Evolutionary conservation across 2,113 vertebrate genomes (phyloP).

Genomic region (Eublepharis macularius): DNA sequence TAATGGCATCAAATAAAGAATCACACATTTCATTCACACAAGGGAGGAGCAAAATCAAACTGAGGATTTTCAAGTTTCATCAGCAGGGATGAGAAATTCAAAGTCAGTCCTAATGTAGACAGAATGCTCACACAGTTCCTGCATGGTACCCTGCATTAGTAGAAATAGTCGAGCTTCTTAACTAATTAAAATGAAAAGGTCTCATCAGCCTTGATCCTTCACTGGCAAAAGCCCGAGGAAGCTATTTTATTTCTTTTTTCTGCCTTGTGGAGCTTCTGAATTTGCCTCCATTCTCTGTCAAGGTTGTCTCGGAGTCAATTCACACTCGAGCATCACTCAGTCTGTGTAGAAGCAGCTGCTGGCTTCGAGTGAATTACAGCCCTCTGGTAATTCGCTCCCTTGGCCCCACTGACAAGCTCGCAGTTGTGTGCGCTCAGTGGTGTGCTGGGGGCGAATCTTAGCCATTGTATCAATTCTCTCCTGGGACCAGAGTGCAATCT

Average conservation of each 20-base stretch:
- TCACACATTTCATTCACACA: no score
- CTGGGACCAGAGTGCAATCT: slow-evolving; percentile 44
- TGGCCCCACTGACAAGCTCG: background rate
- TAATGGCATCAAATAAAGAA: no score
- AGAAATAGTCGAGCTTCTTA: background rate
- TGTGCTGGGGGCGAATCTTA: background rate
- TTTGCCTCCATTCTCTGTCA: background rate
- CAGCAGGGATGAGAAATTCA: no score
- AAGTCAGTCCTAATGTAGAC: no score
- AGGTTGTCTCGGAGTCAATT: background rate
- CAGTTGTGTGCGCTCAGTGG: background rate
- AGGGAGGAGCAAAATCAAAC: no score
- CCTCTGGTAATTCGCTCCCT: accelerated
- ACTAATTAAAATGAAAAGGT: background rate
- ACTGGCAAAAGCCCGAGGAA: background rate
- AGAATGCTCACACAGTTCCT: background rate
- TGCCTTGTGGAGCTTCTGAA: background rate
- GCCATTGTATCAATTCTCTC: slow-evolving; percentile 52
- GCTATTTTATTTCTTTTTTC: no score
- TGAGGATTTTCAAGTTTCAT: no score
- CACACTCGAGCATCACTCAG: background rate
- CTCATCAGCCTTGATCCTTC: background rate
- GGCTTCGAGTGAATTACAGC: background rate
- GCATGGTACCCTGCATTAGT: background rate
- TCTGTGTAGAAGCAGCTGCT: background rate